Percentiles rank a stretch among this genome's conserved stretches.
Conservation (phyloP, 2,797 vertebrate species). For the Myripristis murdjan region DNA sequence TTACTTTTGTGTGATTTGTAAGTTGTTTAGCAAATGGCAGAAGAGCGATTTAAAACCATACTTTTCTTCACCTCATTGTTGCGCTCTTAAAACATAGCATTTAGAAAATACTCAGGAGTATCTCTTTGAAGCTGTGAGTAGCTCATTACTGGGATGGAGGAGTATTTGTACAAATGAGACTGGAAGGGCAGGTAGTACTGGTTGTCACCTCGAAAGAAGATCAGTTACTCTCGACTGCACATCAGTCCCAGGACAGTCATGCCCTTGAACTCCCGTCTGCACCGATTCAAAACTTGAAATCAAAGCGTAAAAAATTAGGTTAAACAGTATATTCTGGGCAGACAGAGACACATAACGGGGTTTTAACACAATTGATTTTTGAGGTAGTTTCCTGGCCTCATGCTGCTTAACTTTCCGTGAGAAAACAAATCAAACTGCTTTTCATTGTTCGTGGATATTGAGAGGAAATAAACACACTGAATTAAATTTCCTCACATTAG, state of each 20-base stretch:
- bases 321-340: not conserved
- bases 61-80: too few relatives aligned
- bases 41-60: too few relatives aligned
- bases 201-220: constrained; percentile 40
- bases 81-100: too few relatives aligned
- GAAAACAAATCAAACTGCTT: too few relatives aligned
- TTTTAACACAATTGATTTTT: too few relatives aligned
- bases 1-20: too few relatives aligned
- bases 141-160: not conserved
- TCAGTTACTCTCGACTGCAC: not conserved
- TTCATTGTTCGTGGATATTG: not conserved
- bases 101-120: not conserved
- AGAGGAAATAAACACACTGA: not conserved
- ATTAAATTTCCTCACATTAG: not conserved
- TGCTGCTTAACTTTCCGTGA: not conserved
- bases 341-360: not conserved
- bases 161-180: constrained; percentile 13
- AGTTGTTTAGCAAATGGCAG: too few relatives aligned
- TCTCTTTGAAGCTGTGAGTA: not conserved
- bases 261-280: not conserved
- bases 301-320: not conserved
- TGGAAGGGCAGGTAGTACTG: constrained; percentile 40
- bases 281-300: constrained; percentile 19
- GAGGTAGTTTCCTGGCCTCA: not conserved
- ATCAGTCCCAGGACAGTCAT: not conserved